Conservation (phyloP, 2,888 invertebrate species). For the Hololepta plana region DNA sequence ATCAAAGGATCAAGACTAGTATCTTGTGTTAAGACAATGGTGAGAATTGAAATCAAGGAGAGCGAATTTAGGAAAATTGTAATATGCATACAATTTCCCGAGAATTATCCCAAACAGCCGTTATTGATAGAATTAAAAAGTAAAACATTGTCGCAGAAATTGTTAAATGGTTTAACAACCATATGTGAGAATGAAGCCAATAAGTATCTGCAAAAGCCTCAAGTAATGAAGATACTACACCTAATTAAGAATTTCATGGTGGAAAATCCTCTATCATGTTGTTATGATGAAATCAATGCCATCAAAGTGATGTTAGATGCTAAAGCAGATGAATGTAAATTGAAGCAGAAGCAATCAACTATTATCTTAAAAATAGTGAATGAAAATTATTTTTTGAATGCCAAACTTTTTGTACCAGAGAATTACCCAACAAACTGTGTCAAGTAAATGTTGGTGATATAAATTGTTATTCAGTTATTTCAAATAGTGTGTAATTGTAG, state of each 20-base stretch:
- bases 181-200: slow-evolving; percentile 42
- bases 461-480: no score
- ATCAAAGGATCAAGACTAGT: slow-evolving; percentile 42
- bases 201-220: slow-evolving; percentile 38
- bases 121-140: slow-evolving; percentile 51
- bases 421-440: slow-evolving; percentile 38
- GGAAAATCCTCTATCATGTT: slow-evolving; percentile 52
- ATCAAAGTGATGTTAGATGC: slow-evolving; percentile 33
- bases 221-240: slow-evolving; percentile 36
- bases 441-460: slow-evolving; percentile 24
- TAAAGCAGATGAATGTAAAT: slow-evolving; percentile 37
- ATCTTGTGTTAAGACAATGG: slow-evolving; percentile 44
- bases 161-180: slow-evolving; percentile 40
- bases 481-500: slow-evolving; percentile 21
- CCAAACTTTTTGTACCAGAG: slow-evolving; percentile 41
- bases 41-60: slow-evolving; percentile 47
- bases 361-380: slow-evolving; percentile 37
- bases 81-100: slow-evolving; percentile 46
- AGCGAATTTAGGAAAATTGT: slow-evolving; percentile 42
- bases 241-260: slow-evolving; percentile 45
- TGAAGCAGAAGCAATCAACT: slow-evolving; percentile 46
- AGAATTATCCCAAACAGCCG: slow-evolving; percentile 38
- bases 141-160: slow-evolving; percentile 42
- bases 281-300: slow-evolving; percentile 48
- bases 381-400: slow-evolving; percentile 39